Evolutionary conservation across 1,140 invertebrate genomes (phyloP).

Genomic region (Drosophila obscura): DNA sequence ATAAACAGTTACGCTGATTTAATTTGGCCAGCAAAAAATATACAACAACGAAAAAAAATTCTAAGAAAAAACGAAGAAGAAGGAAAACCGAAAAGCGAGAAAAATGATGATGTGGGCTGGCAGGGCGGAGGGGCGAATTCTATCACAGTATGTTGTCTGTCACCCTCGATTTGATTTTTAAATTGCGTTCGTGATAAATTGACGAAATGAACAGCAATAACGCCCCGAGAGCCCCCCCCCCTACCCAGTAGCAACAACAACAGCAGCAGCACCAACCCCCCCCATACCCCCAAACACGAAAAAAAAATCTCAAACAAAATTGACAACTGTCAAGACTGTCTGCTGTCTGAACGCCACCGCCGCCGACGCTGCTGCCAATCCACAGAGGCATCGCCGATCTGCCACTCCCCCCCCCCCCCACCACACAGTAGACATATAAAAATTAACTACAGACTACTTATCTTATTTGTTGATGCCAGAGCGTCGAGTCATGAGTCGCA

Average conservation of each 20-base stretch:
- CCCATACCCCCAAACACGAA: not conserved
- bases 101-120: constrained; percentile 31
- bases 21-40: constrained; percentile 57
- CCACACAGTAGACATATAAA: constrained; percentile 73
- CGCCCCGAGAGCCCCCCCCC: constrained; percentile 30
- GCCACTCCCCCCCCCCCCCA: constrained; percentile 12
- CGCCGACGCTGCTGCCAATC: not conserved
- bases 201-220: constrained; percentile 83
- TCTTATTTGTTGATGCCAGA: constrained; percentile 75
- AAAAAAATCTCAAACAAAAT: constrained; percentile 57
- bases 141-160: constrained; percentile 82
- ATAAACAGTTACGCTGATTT: constrained; percentile 84
- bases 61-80: not conserved
- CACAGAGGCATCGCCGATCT: constrained; percentile 10
- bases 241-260: not conserved
- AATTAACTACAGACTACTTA: constrained; percentile 82
- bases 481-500: not conserved
- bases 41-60: not conserved
- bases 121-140: constrained; percentile 51
- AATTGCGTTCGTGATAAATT: constrained; percentile 83
- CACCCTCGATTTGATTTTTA: constrained; percentile 83
- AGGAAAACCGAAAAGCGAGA: not conserved
- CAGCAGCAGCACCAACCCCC: no score
- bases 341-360: constrained; percentile 24
- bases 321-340: constrained; percentile 75